Percentiles rank a stretch among this genome's conserved stretches.
These are phyloP conservation scores for Drosophila greeni DNA, from an alignment of 2,888 invertebrate species.

Conservation along the genomic window DNA sequence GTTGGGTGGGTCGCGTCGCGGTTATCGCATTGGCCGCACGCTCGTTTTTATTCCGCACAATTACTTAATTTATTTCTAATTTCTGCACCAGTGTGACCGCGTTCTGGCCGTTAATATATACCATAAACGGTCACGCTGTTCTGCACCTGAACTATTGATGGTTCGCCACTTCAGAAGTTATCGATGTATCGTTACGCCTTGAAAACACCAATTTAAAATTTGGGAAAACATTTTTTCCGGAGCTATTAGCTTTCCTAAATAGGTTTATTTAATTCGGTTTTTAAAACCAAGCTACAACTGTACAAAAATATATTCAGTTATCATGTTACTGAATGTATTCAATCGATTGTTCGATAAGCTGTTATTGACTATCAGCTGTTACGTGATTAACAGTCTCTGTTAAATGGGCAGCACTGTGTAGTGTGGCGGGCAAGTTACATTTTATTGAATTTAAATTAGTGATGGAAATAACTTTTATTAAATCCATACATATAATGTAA, in stretches of 20 bases:
- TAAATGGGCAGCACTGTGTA: background rate
- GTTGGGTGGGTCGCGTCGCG: slow-evolving; percentile 19
- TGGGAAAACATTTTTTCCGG: no score
- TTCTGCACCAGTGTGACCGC: slow-evolving; percentile 22
- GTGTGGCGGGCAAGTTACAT: background rate
- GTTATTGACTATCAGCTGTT: background rate
- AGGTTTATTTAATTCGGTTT: no score
- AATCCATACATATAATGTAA: no score
- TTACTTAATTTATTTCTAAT: slow-evolving; percentile 53
- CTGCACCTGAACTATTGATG: background rate
- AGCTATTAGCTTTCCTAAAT: no score
- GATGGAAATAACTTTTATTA: no score
- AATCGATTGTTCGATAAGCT: background rate
- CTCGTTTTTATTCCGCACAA: slow-evolving; percentile 38
- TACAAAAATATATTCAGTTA: no score
- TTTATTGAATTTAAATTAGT: background rate
- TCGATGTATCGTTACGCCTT: background rate
- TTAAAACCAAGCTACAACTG: no score
- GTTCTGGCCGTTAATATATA: background rate
- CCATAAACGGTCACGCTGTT: slow-evolving; percentile 6
- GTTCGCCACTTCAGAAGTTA: background rate
- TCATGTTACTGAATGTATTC: background rate
- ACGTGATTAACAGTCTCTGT: background rate
- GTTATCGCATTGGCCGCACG: slow-evolving; percentile 34
- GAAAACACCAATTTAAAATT: no score